Base-by-base conservation (phyloP, 37 sponge, comb jelly and placozoan species). In the Dysidea cf. avara region DNA sequence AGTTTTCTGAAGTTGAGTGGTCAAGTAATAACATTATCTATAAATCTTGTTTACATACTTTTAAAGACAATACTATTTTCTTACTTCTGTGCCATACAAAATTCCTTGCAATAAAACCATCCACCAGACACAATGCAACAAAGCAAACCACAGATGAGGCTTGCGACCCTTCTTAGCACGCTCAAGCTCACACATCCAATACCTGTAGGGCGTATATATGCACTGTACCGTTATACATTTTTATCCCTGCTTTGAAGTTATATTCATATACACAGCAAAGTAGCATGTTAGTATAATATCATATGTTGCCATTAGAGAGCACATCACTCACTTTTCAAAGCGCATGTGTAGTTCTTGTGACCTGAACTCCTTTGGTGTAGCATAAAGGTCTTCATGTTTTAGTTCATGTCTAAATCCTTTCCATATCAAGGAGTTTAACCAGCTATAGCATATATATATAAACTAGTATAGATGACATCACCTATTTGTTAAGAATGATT, bases 371-470 rank as follows among this genome's bases (percentile, higher is more conserved):
- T 24, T 40, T 7, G 83, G 74, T 26, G 79, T 74, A 0, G 50
- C 72, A 50, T 81, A 87, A 18, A 87, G 66, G 38, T 87, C 87
- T 9, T 30, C 37, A 7, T 75, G 77, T 18, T 64, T 33, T 1
- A 87, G 71, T 6, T 36, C 33, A 21, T 74, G 66, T 35, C 75
- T 43, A 49, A 43, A 68, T 21, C 86, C 86, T 2, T 39, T 7
- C 61, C 57, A 79, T 20, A 86, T 62, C 21, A 86, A 68, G 24
- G 86, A 66, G 32, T 86, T 81, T 28, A 86, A 20, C 86, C 86
- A 86, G 39, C 86, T 86, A 28, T n/a, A n/a, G n/a, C n/a, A n/a
- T n/a, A n/a, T n/a, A n/a, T n/a, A n/a, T n/a, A n/a, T 17, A 34
- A 29, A 16, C 1, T 43, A 22, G 36, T n/a, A 20, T 14, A 69